A percentile compares a stretch with the other conserved stretches of the same genome.
Evolutionary conservation across 2,888 invertebrate genomes (phyloP).

Genomic region (Thalpophila matura): DNA sequence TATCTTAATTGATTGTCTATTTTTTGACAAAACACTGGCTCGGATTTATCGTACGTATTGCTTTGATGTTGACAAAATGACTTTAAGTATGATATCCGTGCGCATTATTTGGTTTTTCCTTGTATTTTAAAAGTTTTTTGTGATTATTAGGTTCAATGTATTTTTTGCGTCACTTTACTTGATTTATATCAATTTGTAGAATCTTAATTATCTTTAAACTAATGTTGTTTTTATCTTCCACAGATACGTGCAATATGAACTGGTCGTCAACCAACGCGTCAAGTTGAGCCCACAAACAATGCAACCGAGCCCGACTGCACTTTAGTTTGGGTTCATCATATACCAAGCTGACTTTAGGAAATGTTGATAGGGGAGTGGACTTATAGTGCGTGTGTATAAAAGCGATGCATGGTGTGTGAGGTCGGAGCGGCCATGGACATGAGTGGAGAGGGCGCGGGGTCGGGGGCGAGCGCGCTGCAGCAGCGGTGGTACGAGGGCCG

Average conservation of each 20-base stretch:
- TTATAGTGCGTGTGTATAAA: conserved; percentile 87
- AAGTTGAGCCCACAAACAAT: conserved; percentile 66
- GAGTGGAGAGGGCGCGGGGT: conserved; percentile 87
- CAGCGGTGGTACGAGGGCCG: conserved; percentile 91
- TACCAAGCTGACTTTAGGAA: conserved; percentile 74
- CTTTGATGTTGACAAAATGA: conserved; percentile 76
- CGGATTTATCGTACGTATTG: conserved; percentile 59
- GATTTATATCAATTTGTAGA: not conserved
- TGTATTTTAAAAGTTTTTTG: not conserved
- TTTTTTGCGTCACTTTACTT: not conserved
- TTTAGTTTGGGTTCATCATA: conserved; percentile 66
- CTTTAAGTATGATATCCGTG: conserved; percentile 59
- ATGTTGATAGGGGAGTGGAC: conserved; percentile 87
- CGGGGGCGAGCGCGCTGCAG: conserved; percentile 85
- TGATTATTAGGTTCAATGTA: not conserved
- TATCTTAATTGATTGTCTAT: conserved; percentile 90
- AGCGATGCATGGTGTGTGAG: conserved; percentile 91
- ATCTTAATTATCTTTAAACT: not conserved
- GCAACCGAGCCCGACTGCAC: conserved; percentile 72
- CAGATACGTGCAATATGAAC: conserved; percentile 81
- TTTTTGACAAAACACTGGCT: conserved; percentile 83
- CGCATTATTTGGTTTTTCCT: conserved; percentile 11
- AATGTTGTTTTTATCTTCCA: conserved; percentile 64
- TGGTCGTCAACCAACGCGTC: conserved; percentile 64
- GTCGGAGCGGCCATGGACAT: conserved; percentile 87